phyloP scores from a whole-genome alignment of 2,797 vertebrate genomes.

The Simalia tracyae region DNA sequence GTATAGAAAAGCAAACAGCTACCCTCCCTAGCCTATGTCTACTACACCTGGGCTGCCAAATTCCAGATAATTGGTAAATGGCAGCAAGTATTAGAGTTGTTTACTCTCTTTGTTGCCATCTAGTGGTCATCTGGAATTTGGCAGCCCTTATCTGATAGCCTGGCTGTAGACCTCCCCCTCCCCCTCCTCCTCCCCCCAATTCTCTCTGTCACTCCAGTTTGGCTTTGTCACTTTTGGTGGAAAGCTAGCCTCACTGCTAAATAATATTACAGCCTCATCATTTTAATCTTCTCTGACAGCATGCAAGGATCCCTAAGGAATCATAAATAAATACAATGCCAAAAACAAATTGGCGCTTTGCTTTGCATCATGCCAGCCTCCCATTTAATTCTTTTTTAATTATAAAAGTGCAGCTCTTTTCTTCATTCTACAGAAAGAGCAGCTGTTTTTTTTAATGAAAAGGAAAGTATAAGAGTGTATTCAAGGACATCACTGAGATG shows the following conservation, averaged over 20 bases:
- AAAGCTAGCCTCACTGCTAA: background rate
- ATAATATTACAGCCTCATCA: background rate
- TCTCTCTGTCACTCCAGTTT: background rate
- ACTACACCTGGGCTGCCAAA: background rate
- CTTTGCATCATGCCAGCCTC: background rate
- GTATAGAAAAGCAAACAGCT: background rate
- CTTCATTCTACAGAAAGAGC: background rate
- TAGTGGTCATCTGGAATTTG: background rate
- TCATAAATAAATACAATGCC: background rate
- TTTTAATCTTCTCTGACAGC: background rate
- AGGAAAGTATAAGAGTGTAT: background rate
- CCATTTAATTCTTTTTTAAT: background rate
- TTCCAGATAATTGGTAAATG: background rate
- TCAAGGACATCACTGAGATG: background rate
- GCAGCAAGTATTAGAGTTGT: background rate
- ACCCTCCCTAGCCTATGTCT: background rate
- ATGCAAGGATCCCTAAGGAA: background rate
- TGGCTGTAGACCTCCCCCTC: background rate
- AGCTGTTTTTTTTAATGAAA: background rate
- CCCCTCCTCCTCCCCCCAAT: background rate
- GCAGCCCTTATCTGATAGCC: background rate
- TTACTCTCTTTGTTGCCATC: background rate
- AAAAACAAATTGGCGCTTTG: background rate
- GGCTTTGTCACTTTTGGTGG: background rate
- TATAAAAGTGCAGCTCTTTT: background rate